phyloP scores from a whole-genome alignment of 2,113 vertebrate species.

The Daboia siamensis region DNA sequence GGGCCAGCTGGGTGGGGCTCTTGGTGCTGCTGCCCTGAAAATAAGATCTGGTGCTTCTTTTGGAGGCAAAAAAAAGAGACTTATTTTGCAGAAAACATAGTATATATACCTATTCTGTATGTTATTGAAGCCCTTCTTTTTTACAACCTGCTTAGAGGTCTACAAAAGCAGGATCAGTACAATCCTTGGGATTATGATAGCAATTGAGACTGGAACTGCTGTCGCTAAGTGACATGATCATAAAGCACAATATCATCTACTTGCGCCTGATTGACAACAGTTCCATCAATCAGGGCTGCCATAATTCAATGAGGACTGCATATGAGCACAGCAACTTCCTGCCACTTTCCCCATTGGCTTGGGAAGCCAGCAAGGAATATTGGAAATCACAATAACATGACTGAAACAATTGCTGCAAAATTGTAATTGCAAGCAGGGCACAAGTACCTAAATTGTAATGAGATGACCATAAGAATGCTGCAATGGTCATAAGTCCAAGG shows the following conservation, averaged over 20 bases:
- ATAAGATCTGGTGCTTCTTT: too few species aligned
- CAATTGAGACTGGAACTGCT: neutral
- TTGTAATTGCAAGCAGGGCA: neutral
- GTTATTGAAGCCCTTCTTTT: neutral
- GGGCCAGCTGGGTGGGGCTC: too few species aligned
- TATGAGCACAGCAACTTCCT: neutral
- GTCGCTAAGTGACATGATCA: neutral
- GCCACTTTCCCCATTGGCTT: neutral
- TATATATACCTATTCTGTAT: neutral
- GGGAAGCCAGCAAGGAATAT: neutral
- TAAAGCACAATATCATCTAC: neutral
- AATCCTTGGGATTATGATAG: neutral
- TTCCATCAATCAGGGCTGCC: neutral
- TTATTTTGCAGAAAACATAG: too few species aligned
- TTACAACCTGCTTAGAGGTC: neutral
- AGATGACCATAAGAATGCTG: neutral
- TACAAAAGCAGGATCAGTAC: neutral
- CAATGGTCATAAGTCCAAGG: neutral
- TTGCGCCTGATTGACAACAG: neutral
- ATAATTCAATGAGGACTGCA: neutral
- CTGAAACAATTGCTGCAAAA: neutral
- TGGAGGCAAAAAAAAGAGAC: too few species aligned
- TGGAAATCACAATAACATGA: neutral
- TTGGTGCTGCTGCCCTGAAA: too few species aligned
- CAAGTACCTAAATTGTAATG: neutral